Evolutionary conservation across 2,797 vertebrate species (phyloP), one percentile per base, ranked within the genome.

Genomic region (Zenarchopterus dispar): DNA sequence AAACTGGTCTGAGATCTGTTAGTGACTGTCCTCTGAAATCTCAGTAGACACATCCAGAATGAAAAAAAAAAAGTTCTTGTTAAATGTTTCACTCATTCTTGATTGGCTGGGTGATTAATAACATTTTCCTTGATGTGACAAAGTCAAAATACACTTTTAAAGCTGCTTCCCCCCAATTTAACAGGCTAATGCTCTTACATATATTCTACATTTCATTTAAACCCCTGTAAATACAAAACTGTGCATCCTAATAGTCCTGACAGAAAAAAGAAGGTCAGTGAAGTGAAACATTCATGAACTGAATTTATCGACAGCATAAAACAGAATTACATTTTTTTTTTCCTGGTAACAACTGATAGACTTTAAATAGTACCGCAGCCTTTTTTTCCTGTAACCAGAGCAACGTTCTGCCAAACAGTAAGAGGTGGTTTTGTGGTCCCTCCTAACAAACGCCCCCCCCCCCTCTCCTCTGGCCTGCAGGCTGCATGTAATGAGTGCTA

Each of bases 401-500:
- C 26, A 67, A 61, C 67, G 56, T 43, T 62, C 64, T 41, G 10
- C 31, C 49, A 56, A 48, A 61, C 54, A 36, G 56, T 2, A 21
- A 47, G 39, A 70, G 43, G 31, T 52, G 54, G 61, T 62, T 36
- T 28, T 50, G 56, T 54, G 22, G 71, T 64, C 8, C 62, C 9
- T 66, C 60, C 50, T 60, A 66, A 75, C 49, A 70, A 69, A 72
- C 46, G 53, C 17, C 33, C 50, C 74, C 50, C 58, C 62, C 50
- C 70, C 54, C 45, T 67, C 73, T 80, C 68, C 70, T 79, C 71
- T 57, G 84, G 65, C 76, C 81, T 61, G 61, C 62, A 48, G 72
- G 71, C 77, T 73, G 84, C 67, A 24, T 74, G 86, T 73, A 84
- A 73, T 75, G 60, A 84, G 77, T 70, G 48, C 82, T 42, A 9